A percentile compares a stretch with the other conserved stretches of the same genome.
Conservation (phyloP, 2,888 invertebrate species). For the Linnaemya vulpina region DNA sequence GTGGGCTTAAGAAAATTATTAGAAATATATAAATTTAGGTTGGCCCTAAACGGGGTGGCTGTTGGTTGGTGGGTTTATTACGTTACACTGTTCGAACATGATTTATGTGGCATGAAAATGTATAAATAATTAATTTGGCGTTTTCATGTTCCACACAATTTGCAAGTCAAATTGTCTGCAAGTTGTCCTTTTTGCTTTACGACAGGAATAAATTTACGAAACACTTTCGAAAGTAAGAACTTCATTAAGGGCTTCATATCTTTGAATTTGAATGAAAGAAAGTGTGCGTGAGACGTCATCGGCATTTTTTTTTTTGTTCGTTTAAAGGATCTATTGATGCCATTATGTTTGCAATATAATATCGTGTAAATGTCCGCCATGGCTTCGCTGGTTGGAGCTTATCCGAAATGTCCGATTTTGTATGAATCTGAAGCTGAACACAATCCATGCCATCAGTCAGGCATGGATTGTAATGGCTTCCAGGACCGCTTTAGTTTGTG, state of each 20-base stretch:
- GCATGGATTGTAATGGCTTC: too few relatives aligned
- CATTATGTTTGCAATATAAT: too few relatives aligned
- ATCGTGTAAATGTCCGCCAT: too few relatives aligned
- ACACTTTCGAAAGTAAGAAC: neutral
- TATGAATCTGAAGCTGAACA: too few relatives aligned
- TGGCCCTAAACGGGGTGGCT: neutral
- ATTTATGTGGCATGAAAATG: slow-evolving; percentile 1
- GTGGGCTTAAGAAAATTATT: neutral
- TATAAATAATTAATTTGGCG: neutral
- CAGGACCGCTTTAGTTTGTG: too few relatives aligned
- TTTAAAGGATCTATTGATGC: too few relatives aligned
- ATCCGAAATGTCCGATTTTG: too few relatives aligned
- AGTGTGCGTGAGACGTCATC: too few relatives aligned
- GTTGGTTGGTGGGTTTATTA: neutral
- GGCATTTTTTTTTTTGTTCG: too few relatives aligned
- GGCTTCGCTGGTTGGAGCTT: too few relatives aligned
- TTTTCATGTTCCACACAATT: neutral
- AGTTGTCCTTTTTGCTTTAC: neutral
- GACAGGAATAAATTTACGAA: neutral
- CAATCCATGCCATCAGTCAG: too few relatives aligned
- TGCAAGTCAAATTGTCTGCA: neutral
- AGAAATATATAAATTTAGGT: neutral
- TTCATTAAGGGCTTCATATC: neutral
- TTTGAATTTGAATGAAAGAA: too few relatives aligned
- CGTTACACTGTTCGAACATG: neutral